Evolutionary conservation across 2,797 vertebrate species (phyloP).

Genomic region (Propithecus deckenii): DNA sequence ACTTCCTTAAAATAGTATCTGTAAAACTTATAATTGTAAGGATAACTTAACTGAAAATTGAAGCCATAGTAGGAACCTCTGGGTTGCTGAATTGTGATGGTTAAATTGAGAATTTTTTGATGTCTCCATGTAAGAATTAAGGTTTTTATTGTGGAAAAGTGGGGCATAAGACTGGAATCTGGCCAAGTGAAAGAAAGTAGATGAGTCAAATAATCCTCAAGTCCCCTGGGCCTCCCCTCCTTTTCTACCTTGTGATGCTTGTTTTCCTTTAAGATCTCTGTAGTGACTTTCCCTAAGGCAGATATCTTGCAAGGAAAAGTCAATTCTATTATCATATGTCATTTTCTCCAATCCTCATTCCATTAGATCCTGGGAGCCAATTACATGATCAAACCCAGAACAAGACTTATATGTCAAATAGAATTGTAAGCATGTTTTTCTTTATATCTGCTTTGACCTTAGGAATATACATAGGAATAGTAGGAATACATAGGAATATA

Average conservation of each 20-base stretch:
- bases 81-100: not conserved
- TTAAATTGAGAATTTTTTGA: not conserved
- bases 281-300: not conserved
- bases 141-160: not conserved
- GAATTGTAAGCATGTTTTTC: not conserved
- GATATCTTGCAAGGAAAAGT: not conserved
- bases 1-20: not conserved
- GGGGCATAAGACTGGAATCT: not conserved
- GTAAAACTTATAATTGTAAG: not conserved
- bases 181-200: not conserved
- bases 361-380: not conserved
- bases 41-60: not conserved
- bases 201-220: not conserved
- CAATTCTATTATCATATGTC: not conserved
- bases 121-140: not conserved
- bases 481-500: not conserved
- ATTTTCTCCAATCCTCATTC: not conserved
- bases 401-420: not conserved
- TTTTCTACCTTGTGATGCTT: not conserved
- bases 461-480: not conserved
- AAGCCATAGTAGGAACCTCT: not conserved
- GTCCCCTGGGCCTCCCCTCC: not conserved
- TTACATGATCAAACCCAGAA: not conserved
- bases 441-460: not conserved
- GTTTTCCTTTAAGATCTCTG: not conserved